phyloP scores from a whole-genome alignment of 2,888 invertebrate genomes.

The Trissoscelio sp. region DNA sequence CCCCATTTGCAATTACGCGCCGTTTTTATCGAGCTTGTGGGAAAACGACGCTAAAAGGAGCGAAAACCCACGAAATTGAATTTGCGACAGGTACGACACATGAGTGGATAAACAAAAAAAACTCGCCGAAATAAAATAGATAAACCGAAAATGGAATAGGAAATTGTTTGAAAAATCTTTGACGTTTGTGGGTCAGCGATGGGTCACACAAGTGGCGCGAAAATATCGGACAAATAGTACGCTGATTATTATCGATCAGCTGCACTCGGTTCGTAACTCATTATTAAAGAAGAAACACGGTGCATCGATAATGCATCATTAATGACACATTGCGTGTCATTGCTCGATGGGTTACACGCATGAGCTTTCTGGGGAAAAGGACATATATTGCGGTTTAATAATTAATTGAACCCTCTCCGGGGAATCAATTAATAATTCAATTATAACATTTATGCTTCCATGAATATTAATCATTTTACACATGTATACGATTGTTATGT shows the following conservation, averaged over 20 bases:
- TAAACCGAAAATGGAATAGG: background rate
- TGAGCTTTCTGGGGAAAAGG: background rate
- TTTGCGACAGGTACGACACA: slow-evolving; percentile 4
- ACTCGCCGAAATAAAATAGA: background rate
- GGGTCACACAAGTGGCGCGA: background rate
- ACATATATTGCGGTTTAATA: slow-evolving; percentile 39
- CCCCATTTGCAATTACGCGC: slow-evolving; percentile 11
- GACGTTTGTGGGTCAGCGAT: background rate
- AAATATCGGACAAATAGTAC: slow-evolving; percentile 28
- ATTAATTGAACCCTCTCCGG: slow-evolving; percentile 43
- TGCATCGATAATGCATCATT: slow-evolving; percentile 45
- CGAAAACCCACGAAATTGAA: slow-evolving; percentile 5
- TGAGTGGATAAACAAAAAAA: background rate
- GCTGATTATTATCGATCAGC: slow-evolving; percentile 35
- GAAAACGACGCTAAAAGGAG: slow-evolving; percentile 2
- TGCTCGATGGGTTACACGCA: slow-evolving; percentile 38
- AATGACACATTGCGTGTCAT: slow-evolving; percentile 53
- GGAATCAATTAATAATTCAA: slow-evolving; percentile 55
- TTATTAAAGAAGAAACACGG: slow-evolving; percentile 39
- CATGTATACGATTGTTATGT: background rate
- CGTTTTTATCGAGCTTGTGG: slow-evolving; percentile 18
- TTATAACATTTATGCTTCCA: slow-evolving; percentile 41
- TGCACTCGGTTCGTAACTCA: slow-evolving; percentile 1
- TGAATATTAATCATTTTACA: slow-evolving; percentile 32
- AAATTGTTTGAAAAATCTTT: slow-evolving; percentile 12